Base-by-base conservation (phyloP, 2,888 invertebrate genomes). In the Bembecia ichneumoniformis region DNA sequence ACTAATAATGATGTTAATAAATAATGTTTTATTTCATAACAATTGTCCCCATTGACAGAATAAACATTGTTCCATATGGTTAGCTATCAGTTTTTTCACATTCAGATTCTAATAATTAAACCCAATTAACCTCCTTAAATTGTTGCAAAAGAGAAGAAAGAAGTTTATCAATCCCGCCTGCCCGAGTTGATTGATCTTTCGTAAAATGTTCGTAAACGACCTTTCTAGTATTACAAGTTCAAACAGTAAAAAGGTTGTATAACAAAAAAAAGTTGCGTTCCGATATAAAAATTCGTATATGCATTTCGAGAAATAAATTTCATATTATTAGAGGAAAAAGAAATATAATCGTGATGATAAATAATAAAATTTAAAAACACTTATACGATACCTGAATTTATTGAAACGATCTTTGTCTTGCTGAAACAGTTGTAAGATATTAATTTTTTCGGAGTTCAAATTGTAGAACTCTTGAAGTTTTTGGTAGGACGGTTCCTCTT, bases 341-440 rank as follows among this genome's bases (percentile, higher is more conserved):
- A 16, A 10, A 16, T 10, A 14, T 15, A 44, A 10, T 44, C 16
- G 3, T 44, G 10, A 44, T 46, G 0, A 15, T 45, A 17, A 7
- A 16, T 16, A 45, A 9, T 46, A 34, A 3, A 13, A 34, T 13
- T 46, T 28, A 3, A 28, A 15, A 46, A 3, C 44, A 40, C 54
- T 40, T 5, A 15, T 45, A n/a, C 13, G 28, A 7, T 86, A 97
- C 98, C 96, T 97, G 88, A 92, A 96, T 77, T 96, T 96, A 48
- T 94, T 88, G 71, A 98, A 98, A 53, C 99, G 91, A 34, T 91
- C 84, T 0, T 93, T 82, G 78, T 98, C 95, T 60, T 91, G 86
- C 57, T 91, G 89, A 72, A 99, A 98, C 62, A 98, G 82, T 55
- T 95, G 90, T 56, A 90, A 90, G 66, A 99, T 95, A 65, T 94